Percentiles rank a stretch among this genome's conserved stretches.
phyloP scores from a whole-genome alignment of 2,113 vertebrate genomes.

The Hippolais icterina region DNA sequence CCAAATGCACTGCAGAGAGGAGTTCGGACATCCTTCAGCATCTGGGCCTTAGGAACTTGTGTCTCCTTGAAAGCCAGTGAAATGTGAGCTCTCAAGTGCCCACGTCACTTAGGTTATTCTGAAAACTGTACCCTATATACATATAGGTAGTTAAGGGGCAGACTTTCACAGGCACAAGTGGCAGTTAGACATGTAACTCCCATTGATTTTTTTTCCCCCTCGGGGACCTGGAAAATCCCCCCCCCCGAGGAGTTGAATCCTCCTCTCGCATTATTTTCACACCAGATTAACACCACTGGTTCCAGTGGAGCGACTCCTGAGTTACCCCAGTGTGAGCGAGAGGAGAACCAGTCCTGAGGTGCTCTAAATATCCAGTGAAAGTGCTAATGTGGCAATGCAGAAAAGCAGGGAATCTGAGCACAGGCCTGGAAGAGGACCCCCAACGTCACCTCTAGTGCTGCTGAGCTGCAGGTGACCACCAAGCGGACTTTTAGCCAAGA shows the following conservation, averaged over 20 bases:
- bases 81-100: background rate
- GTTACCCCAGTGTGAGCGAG: slow-evolving; percentile 62
- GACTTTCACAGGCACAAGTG: slow-evolving; percentile 71
- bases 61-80: background rate
- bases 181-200: slow-evolving; percentile 71
- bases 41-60: background rate
- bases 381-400: slow-evolving; percentile 62
- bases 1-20: background rate
- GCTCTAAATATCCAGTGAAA: slow-evolving; percentile 67
- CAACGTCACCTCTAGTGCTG: accelerated
- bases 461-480: slow-evolving; percentile 1
- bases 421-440: slow-evolving; percentile 48
- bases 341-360: slow-evolving; percentile 70
- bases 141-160: slow-evolving; percentile 61
- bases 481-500: background rate
- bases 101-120: slow-evolving; percentile 50
- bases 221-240: slow-evolving; percentile 55
- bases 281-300: slow-evolving; percentile 67
- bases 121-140: slow-evolving; percentile 67
- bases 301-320: slow-evolving; percentile 63
- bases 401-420: slow-evolving; percentile 57
- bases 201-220: slow-evolving; percentile 55
- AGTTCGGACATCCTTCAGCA: background rate
- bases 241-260: slow-evolving; percentile 55
- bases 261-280: slow-evolving; percentile 54